Evolutionary conservation across 2,113 vertebrate species (phyloP), one percentile per base, ranked within the genome.

Genomic region (Phalacrocorax carbo): DNA sequence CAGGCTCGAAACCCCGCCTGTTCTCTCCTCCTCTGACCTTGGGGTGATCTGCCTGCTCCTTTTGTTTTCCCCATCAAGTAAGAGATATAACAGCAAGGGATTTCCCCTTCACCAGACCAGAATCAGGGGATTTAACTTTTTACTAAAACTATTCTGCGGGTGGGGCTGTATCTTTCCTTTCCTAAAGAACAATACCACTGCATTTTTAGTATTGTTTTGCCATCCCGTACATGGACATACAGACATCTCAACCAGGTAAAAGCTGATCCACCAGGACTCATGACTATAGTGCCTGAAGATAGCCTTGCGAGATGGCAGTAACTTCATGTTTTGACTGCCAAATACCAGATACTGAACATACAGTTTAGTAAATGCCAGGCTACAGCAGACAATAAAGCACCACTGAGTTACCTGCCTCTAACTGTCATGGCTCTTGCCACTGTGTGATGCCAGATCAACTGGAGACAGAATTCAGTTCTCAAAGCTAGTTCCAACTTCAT

Each of bases 181-280:
- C 3, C 0, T 40, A 1, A 61, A 21, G 19, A 54, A 20, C 23
- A 15, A 13, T 12, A 58, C 16, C 25, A 32, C 11, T 4, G 20
- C 14, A 30, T 40, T 77, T 69, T n/a, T 10, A 30, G 13, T 21
- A 25, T 12, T 34, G 16, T 20, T 82, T 38, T 69, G 17, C 48
- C n/a, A n/a, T 9, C 40, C n/a, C 13, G 26, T 48, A 55, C 4
- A 2, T 5, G 15, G 23, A 40, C 19, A 11, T 10, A 40, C 5
- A 18, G 25, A 25, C 20, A 25, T 14, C 19, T 30, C 34, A 21
- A 54, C 16, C n/a, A 34, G 3, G 7, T 15, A n/a, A 9, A 68
- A 77, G 80, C 25, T 42, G 55, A 62, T 25, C n/a, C 25, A 69
- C n/a, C 40, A 70, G 78, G 36, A 54, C 54, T 58, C 42, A 1